Conservation (phyloP, 2,888 invertebrate genomes). For the Cephus runcator region DNA sequence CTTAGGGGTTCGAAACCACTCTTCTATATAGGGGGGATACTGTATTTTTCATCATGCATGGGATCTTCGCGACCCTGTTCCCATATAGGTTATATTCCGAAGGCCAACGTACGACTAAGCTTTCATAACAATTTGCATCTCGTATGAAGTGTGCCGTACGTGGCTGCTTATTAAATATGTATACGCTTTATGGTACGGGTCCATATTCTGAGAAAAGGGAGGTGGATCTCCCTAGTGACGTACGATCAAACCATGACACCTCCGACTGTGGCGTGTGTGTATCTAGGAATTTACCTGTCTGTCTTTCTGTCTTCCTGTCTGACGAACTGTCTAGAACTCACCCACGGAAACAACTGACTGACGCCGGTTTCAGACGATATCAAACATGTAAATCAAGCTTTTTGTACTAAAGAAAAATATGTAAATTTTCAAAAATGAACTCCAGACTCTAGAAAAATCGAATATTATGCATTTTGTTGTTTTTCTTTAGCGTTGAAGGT, state of each 20-base stretch:
- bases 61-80: slow-evolving; percentile 39
- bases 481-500: not conserved
- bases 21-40: not conserved
- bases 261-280: slow-evolving; percentile 30
- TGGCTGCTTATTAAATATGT: slow-evolving; percentile 58
- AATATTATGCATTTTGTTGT: not conserved
- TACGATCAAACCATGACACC: slow-evolving; percentile 23
- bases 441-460: not conserved
- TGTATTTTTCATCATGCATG: slow-evolving; percentile 60
- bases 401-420: not conserved
- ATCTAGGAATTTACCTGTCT: not conserved
- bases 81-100: slow-evolving; percentile 49
- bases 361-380: slow-evolving; percentile 14
- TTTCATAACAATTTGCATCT: slow-evolving; percentile 64
- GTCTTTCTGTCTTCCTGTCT: not conserved
- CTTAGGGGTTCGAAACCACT: not conserved
- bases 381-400: no score
- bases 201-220: slow-evolving; percentile 33
- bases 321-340: not conserved
- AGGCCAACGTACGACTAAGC: slow-evolving; percentile 51
- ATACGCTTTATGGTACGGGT: slow-evolving; percentile 50
- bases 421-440: not conserved
- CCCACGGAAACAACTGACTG: slow-evolving; percentile 34
- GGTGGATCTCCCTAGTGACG: slow-evolving; percentile 24
- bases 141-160: slow-evolving; percentile 22